A percentile compares a stretch with the other conserved stretches of the same genome.
Evolutionary conservation across 2,113 vertebrate genomes (phyloP).

Genomic region (Xenopus laevis): DNA sequence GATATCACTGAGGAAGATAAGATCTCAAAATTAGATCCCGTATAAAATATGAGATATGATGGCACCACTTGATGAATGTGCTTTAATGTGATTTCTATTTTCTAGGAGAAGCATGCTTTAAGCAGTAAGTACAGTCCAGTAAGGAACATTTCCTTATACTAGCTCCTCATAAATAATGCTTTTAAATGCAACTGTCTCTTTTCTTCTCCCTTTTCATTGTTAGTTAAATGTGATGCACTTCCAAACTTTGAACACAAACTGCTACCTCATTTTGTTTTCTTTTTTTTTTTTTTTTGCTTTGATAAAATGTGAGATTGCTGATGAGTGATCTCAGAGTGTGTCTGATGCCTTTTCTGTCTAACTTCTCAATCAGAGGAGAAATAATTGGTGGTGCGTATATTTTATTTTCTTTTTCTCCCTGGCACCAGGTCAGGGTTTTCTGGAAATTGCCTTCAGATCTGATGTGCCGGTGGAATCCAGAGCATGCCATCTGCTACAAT

Average conservation of each 20-base stretch:
- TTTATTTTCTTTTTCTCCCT: conserved; percentile 16
- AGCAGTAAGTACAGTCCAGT: not conserved
- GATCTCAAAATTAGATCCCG: no score
- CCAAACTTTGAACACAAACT: conserved; percentile 89
- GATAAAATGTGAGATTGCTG: conserved; percentile 9
- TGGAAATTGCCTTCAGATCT: no score
- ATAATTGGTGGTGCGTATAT: not conserved
- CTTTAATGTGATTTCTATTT: not conserved
- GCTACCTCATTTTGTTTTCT: conserved; percentile 86
- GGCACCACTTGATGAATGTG: not conserved
- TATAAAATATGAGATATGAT: not conserved
- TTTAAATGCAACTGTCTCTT: conserved; percentile 20
- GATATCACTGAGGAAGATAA: no score
- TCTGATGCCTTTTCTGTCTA: not conserved
- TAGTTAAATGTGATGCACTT: conserved; percentile 81
- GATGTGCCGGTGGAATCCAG: no score
- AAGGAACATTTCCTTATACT: conserved; percentile 22
- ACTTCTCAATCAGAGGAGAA: conserved; percentile 1
- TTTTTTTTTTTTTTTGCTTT: conserved; percentile 26
- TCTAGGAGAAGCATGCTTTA: not conserved
- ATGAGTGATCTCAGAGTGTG: not conserved
- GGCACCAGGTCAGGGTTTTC: not conserved
- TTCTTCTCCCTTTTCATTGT: conserved; percentile 32
- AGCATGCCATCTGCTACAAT: no score
- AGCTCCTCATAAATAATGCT: conserved; percentile 16